phyloP scores from a whole-genome alignment of 2,797 vertebrate species.

The Allobates femoralis region DNA sequence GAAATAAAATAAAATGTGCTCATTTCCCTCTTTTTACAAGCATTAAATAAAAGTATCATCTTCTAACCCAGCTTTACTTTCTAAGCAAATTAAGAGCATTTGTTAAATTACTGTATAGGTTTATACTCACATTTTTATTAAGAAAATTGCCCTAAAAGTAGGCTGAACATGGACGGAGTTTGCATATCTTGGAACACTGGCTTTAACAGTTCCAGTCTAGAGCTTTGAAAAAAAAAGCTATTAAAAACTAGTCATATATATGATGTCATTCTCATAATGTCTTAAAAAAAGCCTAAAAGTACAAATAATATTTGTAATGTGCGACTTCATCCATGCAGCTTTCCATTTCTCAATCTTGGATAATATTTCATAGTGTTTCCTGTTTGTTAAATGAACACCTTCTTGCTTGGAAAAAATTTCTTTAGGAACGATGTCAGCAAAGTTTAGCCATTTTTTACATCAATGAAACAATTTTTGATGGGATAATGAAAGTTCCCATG shows the following conservation, averaged over 20 bases:
- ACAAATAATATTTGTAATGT: conserved; percentile 85
- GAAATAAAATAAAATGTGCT: conserved; percentile 69
- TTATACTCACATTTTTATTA: conserved; percentile 67
- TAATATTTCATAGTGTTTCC: conserved; percentile 77
- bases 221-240: conserved; percentile 76
- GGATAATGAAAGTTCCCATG: conserved; percentile 52
- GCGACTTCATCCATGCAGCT: conserved; percentile 82
- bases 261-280: conserved; percentile 79
- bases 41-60: conserved; percentile 65
- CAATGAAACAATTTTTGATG: conserved; percentile 53
- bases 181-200: conserved; percentile 69
- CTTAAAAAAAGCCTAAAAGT: conserved; percentile 67
- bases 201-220: conserved; percentile 73
- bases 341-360: conserved; percentile 78
- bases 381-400: conserved; percentile 78
- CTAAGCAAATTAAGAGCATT: conserved; percentile 47
- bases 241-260: conserved; percentile 80
- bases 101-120: conserved; percentile 62
- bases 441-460: conserved; percentile 64
- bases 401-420: conserved; percentile 72
- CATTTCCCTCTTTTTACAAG: conserved; percentile 71
- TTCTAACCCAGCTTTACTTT: conserved; percentile 32
- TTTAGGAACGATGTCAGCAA: conserved; percentile 73
- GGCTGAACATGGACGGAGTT: conserved; percentile 69
- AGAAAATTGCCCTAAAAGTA: conserved; percentile 67